Evolutionary conservation across 2,888 invertebrate genomes (phyloP).

Genomic region (Cosmopolites sordidus): DNA sequence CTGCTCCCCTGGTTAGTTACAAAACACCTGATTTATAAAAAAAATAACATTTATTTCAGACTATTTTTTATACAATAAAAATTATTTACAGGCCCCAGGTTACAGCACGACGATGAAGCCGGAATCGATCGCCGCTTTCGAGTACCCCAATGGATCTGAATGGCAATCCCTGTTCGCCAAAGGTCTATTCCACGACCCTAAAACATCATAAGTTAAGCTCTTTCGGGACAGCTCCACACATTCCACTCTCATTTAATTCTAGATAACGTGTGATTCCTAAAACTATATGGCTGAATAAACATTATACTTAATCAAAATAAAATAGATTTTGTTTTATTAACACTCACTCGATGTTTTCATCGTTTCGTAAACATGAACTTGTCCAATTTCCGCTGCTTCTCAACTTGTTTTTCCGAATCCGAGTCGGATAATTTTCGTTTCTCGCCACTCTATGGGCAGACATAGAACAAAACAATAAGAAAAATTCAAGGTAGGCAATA

Average conservation of each 20-base stretch:
- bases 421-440: conserved; percentile 45
- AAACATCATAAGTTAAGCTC: too few relatives aligned
- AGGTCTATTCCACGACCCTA: conserved; percentile 55
- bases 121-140: conserved; percentile 62
- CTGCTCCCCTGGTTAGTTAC: conserved; percentile 65
- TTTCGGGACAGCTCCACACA: too few relatives aligned
- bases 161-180: conserved; percentile 67
- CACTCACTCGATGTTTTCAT: not conserved
- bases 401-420: conserved; percentile 40
- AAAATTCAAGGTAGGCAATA: too few relatives aligned
- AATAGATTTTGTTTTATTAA: not conserved
- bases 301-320: not conserved
- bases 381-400: conserved; percentile 52
- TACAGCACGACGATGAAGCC: conserved; percentile 78
- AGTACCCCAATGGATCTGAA: conserved; percentile 73
- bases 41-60: not conserved
- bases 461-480: too few relatives aligned
- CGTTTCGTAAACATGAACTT: conserved; percentile 38
- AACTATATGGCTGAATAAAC: conserved; percentile 3
- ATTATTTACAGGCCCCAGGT: conserved; percentile 60
- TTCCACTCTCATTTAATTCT: not conserved
- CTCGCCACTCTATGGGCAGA: conserved; percentile 35
- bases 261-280: too few relatives aligned
- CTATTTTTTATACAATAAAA: conserved; percentile 1
- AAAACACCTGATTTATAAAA: not conserved